phyloP scores from a whole-genome alignment of 2,797 vertebrate species.

The Sternotherus odoratus region DNA sequence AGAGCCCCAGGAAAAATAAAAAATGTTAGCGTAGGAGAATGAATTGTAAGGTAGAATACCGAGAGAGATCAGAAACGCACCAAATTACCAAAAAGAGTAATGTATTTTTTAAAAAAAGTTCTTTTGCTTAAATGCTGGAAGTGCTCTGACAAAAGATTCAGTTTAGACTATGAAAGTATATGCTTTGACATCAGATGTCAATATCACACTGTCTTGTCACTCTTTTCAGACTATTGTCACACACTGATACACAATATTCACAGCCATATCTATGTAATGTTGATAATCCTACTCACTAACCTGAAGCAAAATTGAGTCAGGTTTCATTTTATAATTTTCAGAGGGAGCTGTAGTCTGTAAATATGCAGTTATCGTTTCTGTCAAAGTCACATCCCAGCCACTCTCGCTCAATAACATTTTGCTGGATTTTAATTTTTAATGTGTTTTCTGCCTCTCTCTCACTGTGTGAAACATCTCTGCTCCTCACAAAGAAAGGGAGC shows the following conservation, averaged over 20 bases:
- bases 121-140: neutral
- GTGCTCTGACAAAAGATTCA: neutral
- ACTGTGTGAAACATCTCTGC: neutral
- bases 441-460: neutral
- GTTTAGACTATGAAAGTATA: neutral
- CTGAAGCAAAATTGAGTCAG: constrained; percentile 8
- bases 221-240: neutral
- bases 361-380: neutral
- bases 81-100: neutral
- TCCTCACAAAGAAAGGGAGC: neutral
- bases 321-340: neutral
- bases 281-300: neutral
- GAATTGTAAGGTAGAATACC: neutral
- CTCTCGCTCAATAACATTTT: neutral
- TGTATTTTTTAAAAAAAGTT: neutral
- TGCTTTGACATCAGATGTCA: neutral
- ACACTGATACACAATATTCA: neutral
- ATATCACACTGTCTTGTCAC: neutral
- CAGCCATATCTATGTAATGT: neutral
- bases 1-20: neutral
- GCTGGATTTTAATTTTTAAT: neutral
- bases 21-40: neutral
- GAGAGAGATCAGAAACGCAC: neutral
- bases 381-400: neutral
- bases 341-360: neutral